Evolutionary conservation across 2,113 vertebrate species (phyloP).

Genomic region (Protobothrops mucrosquamatus): DNA sequence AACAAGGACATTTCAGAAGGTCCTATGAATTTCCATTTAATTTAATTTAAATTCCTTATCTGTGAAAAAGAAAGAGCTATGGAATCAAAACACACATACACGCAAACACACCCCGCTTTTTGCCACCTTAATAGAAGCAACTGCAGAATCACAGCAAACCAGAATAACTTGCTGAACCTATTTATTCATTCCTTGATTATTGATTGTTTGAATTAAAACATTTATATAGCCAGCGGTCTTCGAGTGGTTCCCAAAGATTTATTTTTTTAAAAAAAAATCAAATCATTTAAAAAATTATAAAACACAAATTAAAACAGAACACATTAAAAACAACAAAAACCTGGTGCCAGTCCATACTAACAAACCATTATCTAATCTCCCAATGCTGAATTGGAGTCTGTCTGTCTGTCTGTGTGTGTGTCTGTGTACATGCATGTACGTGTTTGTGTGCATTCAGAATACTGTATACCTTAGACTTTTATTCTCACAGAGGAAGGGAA

Average conservation of each 20-base stretch:
- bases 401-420: no score
- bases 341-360: background rate
- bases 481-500: background rate
- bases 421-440: background rate
- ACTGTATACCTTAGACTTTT: background rate
- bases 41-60: background rate
- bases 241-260: background rate
- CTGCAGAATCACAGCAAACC: background rate
- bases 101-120: background rate
- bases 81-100: background rate
- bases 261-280: no score
- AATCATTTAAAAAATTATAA: background rate
- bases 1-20: background rate
- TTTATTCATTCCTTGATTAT: background rate
- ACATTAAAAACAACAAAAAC: background rate
- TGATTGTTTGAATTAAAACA: background rate
- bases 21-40: background rate
- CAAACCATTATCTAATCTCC: background rate
- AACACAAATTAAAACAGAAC: background rate
- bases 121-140: background rate
- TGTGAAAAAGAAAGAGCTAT: background rate
- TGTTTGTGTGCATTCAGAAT: background rate
- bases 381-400: background rate
- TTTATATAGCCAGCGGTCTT: background rate
- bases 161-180: background rate